These are phyloP conservation scores for Cinclus cinclus DNA, from an alignment of 2,113 vertebrate genomes.

Conservation along the genomic window DNA sequence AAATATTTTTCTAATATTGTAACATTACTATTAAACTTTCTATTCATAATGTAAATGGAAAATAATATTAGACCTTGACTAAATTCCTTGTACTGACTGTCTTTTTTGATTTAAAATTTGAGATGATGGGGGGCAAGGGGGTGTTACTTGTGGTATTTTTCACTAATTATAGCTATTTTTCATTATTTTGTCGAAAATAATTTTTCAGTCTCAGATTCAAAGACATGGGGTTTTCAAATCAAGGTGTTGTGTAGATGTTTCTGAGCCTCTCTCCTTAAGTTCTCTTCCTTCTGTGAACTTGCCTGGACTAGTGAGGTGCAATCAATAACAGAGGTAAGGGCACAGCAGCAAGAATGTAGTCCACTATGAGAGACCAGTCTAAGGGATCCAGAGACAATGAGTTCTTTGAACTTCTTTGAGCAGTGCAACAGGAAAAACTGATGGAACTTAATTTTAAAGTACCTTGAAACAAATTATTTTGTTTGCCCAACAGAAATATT, in stretches of 20 bases:
- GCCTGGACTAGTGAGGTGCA: neutral
- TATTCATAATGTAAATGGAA: neutral
- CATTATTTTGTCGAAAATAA: neutral
- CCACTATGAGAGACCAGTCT: neutral
- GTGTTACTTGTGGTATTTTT: neutral
- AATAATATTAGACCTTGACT: neutral
- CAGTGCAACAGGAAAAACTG: neutral
- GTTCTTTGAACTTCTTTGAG: neutral
- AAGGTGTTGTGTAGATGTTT: neutral
- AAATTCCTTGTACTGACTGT: neutral
- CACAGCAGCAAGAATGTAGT: neutral
- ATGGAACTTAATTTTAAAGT: neutral
- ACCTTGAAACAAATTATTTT: neutral
- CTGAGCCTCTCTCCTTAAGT: neutral
- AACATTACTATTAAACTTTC: neutral
- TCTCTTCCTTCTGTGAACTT: neutral
- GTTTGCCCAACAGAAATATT: neutral
- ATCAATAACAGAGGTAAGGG: neutral
- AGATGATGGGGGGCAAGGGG: rapidly evolving
- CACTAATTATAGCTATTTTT: neutral
- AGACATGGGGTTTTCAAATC: rapidly evolving
- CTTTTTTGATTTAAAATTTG: neutral
- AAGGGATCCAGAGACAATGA: neutral
- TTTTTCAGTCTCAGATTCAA: neutral
- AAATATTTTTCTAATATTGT: neutral